These are phyloP conservation scores for Microctonus aethiopoides DNA, from an alignment of 2,888 invertebrate species.

Conservation along the genomic window DNA sequence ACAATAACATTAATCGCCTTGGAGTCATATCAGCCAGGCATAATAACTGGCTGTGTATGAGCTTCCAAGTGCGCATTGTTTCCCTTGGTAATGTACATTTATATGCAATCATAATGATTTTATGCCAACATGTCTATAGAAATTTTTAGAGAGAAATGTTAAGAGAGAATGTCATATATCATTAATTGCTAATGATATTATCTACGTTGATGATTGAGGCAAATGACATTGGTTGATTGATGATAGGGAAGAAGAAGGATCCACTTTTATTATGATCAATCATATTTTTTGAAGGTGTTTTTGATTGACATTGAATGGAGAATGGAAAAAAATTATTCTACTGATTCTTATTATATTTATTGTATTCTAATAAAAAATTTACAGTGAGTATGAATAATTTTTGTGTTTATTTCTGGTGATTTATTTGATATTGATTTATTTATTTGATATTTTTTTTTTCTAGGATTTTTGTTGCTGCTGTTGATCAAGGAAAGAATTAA, in stretches of 20 bases:
- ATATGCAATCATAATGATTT: neutral
- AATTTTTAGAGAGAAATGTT: neutral
- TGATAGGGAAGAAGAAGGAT: neutral
- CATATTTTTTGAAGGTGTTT: neutral
- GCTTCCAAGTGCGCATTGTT: conserved; percentile 18
- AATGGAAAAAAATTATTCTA: neutral
- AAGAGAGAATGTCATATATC: neutral
- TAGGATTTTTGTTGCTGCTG: neutral
- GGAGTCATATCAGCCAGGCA: conserved; percentile 59
- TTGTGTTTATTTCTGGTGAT: neutral
- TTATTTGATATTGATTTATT: neutral
- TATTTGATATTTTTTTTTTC: neutral
- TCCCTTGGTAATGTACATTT: conserved; percentile 8
- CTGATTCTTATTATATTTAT: neutral
- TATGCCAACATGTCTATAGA: neutral
- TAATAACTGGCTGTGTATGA: conserved; percentile 56
- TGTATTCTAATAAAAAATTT: neutral
- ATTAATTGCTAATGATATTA: neutral
- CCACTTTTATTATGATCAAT: neutral
- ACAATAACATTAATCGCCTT: conserved; percentile 65
- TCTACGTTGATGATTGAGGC: neutral
- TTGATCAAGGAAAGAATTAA: neutral
- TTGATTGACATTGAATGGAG: neutral
- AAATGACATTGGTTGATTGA: neutral
- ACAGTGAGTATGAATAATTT: neutral